A percentile compares a stretch with the other conserved stretches of the same genome.
Evolutionary conservation across 1,140 invertebrate genomes (phyloP).

Genomic region (Drosophila bocqueti): DNA sequence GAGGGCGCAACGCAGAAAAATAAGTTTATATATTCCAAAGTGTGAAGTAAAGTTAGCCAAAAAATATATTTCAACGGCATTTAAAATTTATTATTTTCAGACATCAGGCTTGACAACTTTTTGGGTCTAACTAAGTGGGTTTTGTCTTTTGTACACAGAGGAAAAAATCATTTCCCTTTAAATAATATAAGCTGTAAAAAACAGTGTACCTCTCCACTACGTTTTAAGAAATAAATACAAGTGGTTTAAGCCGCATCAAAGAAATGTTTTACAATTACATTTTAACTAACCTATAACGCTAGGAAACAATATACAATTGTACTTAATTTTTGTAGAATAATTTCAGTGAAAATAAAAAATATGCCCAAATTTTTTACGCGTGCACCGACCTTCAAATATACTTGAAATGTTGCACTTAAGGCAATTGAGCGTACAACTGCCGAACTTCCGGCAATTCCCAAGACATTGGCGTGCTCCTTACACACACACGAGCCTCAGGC

Average conservation of each 20-base stretch:
- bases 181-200: neutral
- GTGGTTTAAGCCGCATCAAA: neutral
- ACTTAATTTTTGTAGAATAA: neutral
- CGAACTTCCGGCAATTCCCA: constrained; percentile 67
- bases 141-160: neutral
- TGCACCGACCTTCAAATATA: constrained; percentile 60
- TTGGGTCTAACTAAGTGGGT: neutral
- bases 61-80: neutral
- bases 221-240: neutral
- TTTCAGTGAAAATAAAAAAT: neutral
- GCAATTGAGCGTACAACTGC: constrained; percentile 49
- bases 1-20: too few species aligned
- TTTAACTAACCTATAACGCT: neutral
- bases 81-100: constrained; percentile 17
- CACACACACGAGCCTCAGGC: constrained; percentile 26
- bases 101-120: constrained; percentile 4
- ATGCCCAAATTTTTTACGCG: neutral
- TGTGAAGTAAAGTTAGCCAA: constrained; percentile 14
- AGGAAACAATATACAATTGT: neutral
- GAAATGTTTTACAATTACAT: neutral
- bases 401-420: constrained; percentile 50
- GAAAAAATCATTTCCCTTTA: neutral
- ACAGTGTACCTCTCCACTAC: neutral
- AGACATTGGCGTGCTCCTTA: constrained; percentile 59
- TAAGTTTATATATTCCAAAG: neutral